Conservation (phyloP, 1,140 invertebrate genomes). For the Danaus melanippus region DNA sequence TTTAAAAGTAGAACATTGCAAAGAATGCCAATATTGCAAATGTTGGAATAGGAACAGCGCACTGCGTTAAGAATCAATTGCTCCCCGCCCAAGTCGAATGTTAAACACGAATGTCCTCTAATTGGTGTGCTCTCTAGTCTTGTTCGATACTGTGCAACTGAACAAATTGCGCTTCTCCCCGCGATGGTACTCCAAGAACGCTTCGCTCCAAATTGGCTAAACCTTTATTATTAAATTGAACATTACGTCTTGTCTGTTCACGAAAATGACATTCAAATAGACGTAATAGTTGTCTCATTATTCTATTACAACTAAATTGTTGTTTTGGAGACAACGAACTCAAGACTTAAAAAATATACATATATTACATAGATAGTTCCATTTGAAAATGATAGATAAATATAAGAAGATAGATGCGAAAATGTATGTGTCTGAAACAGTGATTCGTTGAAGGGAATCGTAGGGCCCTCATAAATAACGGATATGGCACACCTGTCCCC, state of each 20-base stretch:
- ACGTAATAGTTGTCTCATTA: no score
- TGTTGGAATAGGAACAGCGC: conserved; percentile 3
- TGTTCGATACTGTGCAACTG: conserved; percentile 32
- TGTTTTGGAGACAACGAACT: no score
- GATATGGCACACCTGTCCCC: conserved; percentile 43
- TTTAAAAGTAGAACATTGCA: no score
- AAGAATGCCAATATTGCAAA: no score
- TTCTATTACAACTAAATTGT: no score
- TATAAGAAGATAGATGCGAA: conserved; percentile 20
- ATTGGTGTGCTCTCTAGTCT: conserved; percentile 39
- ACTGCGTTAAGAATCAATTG: conserved; percentile 14
- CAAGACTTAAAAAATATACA: no score
- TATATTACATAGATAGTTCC: no score
- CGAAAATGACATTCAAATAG: background rate
- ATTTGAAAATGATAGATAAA: conserved; percentile 6
- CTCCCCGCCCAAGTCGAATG: conserved; percentile 11
- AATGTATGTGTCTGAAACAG: conserved; percentile 44
- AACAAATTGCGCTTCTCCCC: conserved; percentile 43
- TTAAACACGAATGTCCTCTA: conserved; percentile 25
- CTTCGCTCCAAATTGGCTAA: conserved; percentile 43
- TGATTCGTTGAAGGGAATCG: conserved; percentile 29
- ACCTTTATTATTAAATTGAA: conserved; percentile 47
- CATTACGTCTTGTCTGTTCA: conserved; percentile 32
- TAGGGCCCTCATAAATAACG: conserved; percentile 44
- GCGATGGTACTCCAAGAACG: conserved; percentile 10